Conservation (phyloP, 2,888 invertebrate species). For the Stictocephala bisonia region DNA sequence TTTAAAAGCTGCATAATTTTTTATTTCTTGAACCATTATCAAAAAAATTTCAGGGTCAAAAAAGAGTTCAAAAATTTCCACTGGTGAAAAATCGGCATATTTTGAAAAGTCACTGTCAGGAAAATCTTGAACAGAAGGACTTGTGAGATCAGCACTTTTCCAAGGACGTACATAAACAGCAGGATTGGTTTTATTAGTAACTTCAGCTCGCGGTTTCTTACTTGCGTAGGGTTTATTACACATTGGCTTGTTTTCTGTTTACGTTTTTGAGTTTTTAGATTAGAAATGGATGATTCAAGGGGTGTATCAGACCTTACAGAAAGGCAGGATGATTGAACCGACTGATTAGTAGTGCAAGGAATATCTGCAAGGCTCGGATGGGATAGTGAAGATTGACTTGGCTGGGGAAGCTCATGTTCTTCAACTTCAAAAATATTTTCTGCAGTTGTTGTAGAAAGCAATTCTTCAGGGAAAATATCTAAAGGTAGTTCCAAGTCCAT, state of each 20-base stretch:
- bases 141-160: conserved; percentile 27
- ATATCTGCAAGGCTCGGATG: not conserved
- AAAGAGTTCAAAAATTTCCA: conserved; percentile 41
- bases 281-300: conserved; percentile 12
- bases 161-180: conserved; percentile 4
- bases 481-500: conserved; percentile 26
- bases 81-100: conserved; percentile 38
- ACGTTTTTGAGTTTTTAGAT: not conserved
- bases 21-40: conserved; percentile 23
- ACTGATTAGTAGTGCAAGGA: not conserved
- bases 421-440: too few species aligned
- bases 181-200: not conserved
- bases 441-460: conserved; percentile 3
- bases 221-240: too few species aligned
- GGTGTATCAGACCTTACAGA: conserved; percentile 1
- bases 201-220: too few species aligned
- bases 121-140: conserved; percentile 18
- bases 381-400: conserved; percentile 14
- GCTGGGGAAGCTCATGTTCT: too few species aligned
- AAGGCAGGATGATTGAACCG: not conserved
- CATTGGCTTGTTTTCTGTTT: too few species aligned
- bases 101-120: conserved; percentile 37
- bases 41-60: conserved; percentile 34
- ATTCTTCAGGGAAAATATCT: conserved; percentile 34
- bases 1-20: conserved; percentile 41